These are phyloP conservation scores for Hemichromis elongatus DNA, from an alignment of 2,113 vertebrate genomes.

Conservation along the genomic window DNA sequence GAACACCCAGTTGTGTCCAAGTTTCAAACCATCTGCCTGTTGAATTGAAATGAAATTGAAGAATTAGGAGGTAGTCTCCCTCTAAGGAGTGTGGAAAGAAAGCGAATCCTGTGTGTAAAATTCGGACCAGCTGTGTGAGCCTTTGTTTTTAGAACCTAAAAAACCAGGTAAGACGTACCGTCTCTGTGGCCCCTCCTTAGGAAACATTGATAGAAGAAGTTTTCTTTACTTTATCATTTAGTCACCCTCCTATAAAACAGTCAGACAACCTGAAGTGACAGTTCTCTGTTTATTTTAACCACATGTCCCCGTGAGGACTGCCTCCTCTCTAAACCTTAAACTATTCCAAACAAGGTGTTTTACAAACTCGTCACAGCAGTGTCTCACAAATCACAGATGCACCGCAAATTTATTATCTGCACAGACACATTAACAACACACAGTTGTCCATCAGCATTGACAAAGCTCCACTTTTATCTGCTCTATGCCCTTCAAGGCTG, in stretches of 20 bases:
- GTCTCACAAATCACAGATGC: neutral
- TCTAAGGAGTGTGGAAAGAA: neutral
- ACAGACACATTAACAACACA: neutral
- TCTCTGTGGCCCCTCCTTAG: neutral
- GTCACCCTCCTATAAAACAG: neutral
- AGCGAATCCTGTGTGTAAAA: neutral
- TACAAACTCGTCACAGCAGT: neutral
- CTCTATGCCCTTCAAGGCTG: neutral
- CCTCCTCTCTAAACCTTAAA: neutral
- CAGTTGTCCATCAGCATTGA: neutral
- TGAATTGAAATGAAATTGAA: neutral
- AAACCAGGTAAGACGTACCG: neutral
- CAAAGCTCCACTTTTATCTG: conserved; percentile 17
- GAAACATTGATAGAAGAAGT: neutral
- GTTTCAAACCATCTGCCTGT: neutral
- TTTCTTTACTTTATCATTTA: neutral
- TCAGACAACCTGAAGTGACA: neutral
- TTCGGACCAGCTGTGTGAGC: no score
- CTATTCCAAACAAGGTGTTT: neutral
- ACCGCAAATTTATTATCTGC: neutral
- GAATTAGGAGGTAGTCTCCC: neutral
- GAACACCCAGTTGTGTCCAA: neutral
- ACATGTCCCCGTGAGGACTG: neutral
- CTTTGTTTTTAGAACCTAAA: neutral
- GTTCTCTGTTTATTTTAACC: neutral